Percentiles rank a stretch among this genome's conserved stretches.
Evolutionary conservation across 1,140 invertebrate species (phyloP).

Genomic region (Panagrolaimus sp.): DNA sequence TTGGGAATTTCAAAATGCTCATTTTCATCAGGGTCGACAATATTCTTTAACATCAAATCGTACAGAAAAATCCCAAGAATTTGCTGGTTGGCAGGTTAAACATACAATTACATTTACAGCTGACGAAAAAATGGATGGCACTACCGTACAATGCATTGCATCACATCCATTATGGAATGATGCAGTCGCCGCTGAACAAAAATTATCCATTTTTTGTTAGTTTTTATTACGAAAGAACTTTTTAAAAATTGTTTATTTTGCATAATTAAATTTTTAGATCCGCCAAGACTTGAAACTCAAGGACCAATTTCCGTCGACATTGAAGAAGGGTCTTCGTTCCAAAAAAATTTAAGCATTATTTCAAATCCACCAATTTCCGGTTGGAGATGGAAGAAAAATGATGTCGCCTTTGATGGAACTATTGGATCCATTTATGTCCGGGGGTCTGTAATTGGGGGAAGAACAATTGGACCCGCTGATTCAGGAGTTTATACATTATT

Average conservation of each 20-base stretch:
- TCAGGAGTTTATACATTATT: constrained; percentile 80
- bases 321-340: constrained; percentile 75
- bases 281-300: constrained; percentile 63
- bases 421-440: constrained; percentile 73
- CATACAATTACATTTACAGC: constrained; percentile 68
- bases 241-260: constrained; percentile 6
- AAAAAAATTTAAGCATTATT: constrained; percentile 73
- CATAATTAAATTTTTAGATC: constrained; percentile 61
- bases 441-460: constrained; percentile 65
- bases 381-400: constrained; percentile 73
- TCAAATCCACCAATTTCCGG: constrained; percentile 76
- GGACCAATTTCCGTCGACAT: constrained; percentile 64
- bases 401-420: constrained; percentile 61
- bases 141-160: constrained; percentile 84
- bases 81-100: constrained; percentile 49
- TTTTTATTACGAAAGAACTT: not conserved
- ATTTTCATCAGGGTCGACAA: constrained; percentile 22
- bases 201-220: constrained; percentile 42
- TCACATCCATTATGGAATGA: constrained; percentile 66
- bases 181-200: constrained; percentile 31
- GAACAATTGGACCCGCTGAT: constrained; percentile 63
- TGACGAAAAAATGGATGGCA: constrained; percentile 77
- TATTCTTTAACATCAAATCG: constrained; percentile 67
- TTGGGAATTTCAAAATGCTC: constrained; percentile 72
- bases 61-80: constrained; percentile 39